These are phyloP conservation scores for Steinernema khuongi DNA, from an alignment of 1,140 invertebrate genomes.

Conservation along the genomic window DNA sequence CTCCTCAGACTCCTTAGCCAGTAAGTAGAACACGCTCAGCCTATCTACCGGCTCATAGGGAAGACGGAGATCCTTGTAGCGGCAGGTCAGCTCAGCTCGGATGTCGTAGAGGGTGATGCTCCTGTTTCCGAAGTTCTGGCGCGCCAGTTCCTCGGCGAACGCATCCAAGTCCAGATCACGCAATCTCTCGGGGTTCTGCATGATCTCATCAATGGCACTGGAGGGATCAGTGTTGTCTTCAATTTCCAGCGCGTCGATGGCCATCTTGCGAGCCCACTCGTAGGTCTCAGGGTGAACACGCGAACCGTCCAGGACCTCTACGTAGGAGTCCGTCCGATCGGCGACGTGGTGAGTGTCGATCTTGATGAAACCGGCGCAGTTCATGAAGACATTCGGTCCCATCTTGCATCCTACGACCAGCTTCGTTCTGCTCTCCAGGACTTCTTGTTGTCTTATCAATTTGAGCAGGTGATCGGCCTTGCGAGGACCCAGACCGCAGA, in stretches of 20 bases:
- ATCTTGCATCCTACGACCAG: constrained; percentile 88
- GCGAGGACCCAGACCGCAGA: constrained; percentile 89
- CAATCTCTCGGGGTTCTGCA: constrained; percentile 81
- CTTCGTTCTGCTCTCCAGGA: constrained; percentile 69
- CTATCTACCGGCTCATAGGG: constrained; percentile 73
- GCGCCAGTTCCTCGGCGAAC: constrained; percentile 84
- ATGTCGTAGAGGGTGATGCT: constrained; percentile 96
- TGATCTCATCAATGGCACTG: constrained; percentile 89
- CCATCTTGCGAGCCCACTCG: constrained; percentile 99
- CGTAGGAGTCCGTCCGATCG: constrained; percentile 59
- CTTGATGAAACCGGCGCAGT: constrained; percentile 97
- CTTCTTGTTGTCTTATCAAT: constrained; percentile 40
- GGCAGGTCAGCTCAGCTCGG: constrained; percentile 82
- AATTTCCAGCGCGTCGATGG: constrained; percentile 95
- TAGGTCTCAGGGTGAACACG: constrained; percentile 93
- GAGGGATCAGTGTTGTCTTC: constrained; percentile 88
- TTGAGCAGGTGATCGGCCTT: constrained; percentile 85
- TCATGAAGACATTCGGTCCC: constrained; percentile 94
- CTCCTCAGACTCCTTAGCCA: constrained; percentile 91
- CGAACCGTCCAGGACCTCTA: constrained; percentile 92
- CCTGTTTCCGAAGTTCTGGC: constrained; percentile 92
- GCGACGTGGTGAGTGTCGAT: constrained; percentile 76
- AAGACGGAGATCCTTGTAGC: constrained; percentile 86
- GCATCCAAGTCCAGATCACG: constrained; percentile 96
- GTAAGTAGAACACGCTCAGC: constrained; percentile 84